Evolutionary conservation across 2,888 invertebrate genomes (phyloP), one percentile per base, ranked within the genome.

Genomic region (Caenorhabditis doughertyi): DNA sequence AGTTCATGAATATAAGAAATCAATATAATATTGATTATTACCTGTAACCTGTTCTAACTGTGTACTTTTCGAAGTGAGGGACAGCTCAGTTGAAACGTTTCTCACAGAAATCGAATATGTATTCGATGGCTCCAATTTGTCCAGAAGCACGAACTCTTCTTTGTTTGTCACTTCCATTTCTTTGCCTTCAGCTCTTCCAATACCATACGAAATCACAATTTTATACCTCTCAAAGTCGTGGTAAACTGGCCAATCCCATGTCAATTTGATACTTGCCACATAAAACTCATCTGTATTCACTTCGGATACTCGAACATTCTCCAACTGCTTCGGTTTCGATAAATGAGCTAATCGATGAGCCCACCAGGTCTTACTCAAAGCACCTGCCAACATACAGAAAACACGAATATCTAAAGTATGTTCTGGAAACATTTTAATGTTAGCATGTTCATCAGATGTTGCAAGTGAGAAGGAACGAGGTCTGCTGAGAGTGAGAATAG

Each of bases 261-360:
- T 85, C 47, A 91, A 42, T 23, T 76, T 76, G 23, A 91, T 84
- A 11, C 83, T 79, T 11, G 90, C 83, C 16, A 89, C 87, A 72
- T 89, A 91, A 82, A 90, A 89, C 25, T 91, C 90, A 64, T 91
- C 90, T 1, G 91, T 91, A 25, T 72, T 74, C 16, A 86, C 77
- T 2, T 72, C 60, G 3, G 76, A 55, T 7, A 91, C 73, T 16
- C 81, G 79, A 5, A 89, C 77, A n/a, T 86, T 87, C 47, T 89
- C 85, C 23, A 89, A 77, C 0, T 86, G 81, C 3, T 79, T 72
- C 7, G 91, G 91, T 64, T 88, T 89, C 27, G 86, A 84, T 9
- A 91, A 77, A 81, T 91, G 87, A 16, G 89, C 85, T 1, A 88
- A 79, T 25, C 89, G 85, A 68, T 87, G 80, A 16, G 90, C 90